Conservation (phyloP, 2,888 invertebrate genomes). For the Drosophila fungiperda region DNA sequence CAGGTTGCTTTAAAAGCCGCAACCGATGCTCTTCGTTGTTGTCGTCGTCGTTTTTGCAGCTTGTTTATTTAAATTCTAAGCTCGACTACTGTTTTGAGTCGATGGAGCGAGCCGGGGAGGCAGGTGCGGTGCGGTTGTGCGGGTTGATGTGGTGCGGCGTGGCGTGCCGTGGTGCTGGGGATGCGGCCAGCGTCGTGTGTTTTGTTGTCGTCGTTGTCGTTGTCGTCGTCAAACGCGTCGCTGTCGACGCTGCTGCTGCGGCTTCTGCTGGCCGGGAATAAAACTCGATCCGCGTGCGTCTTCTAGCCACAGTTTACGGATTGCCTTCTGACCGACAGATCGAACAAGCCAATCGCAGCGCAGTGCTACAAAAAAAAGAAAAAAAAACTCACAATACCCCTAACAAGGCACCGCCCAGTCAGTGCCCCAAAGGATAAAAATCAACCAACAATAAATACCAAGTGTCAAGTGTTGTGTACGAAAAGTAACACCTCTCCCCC, state of each 20-base stretch:
- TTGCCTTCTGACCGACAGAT: conserved; percentile 85
- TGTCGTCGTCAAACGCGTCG: conserved; percentile 45
- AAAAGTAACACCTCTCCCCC: conserved; percentile 5
- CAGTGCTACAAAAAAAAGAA: conserved; percentile 44
- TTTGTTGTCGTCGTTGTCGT: conserved; percentile 45
- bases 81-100: conserved; percentile 69
- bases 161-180: conserved; percentile 1
- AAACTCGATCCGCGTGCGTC: conserved; percentile 85
- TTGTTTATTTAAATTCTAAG: conserved; percentile 82
- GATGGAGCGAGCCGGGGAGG: conserved; percentile 7
- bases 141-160: neutral
- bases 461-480: conserved; percentile 63
- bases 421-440: conserved; percentile 53
- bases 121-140: neutral
- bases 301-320: conserved; percentile 86
- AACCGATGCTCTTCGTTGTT: conserved; percentile 60
- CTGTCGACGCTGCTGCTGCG: conserved; percentile 38
- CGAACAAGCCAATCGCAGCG: conserved; percentile 82
- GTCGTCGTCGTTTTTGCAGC: conserved; percentile 40
- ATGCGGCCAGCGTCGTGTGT: conserved; percentile 42
- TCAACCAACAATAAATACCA: conserved; percentile 19
- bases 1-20: conserved; percentile 49
- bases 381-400: conserved; percentile 4
- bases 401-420: conserved; percentile 36
- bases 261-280: conserved; percentile 84